A percentile compares a stretch with the other conserved stretches of the same genome.
Evolutionary conservation across 2,113 vertebrate species (phyloP).

Genomic region (Rousettus leschenaultii): DNA sequence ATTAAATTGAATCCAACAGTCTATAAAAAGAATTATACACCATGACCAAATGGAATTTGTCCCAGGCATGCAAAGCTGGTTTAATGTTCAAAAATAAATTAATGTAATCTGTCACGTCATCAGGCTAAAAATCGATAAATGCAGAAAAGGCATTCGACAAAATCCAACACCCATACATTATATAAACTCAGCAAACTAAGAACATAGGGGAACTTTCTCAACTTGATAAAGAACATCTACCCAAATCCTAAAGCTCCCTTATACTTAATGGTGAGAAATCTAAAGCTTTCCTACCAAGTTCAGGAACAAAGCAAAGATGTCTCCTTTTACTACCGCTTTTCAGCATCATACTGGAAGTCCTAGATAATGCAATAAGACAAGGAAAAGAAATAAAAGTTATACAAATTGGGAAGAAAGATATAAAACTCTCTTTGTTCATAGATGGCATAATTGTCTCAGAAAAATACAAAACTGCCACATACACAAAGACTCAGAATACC

Average conservation of each 20-base stretch:
- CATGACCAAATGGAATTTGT: not conserved
- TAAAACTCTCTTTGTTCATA: not conserved
- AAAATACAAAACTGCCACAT: not conserved
- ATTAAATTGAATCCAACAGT: not conserved
- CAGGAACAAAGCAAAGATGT: not conserved
- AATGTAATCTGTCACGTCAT: not conserved
- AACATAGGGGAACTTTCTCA: no score
- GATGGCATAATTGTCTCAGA: not conserved
- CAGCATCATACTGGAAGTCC: not conserved
- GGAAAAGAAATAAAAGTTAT: not conserved
- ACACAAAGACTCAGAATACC: not conserved
- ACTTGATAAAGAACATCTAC: no score
- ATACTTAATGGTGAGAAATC: not conserved
- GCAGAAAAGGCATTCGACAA: no score
- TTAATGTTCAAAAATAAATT: not conserved
- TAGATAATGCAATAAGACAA: not conserved
- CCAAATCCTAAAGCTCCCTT: no score
- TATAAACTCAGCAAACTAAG: no score
- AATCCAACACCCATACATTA: no score
- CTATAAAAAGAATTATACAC: not conserved
- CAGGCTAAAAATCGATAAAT: not conserved
- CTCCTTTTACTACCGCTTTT: not conserved
- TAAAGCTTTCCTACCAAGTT: not conserved
- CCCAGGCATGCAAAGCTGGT: not conserved
- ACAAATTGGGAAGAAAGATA: not conserved